Conservation (phyloP, 1,140 invertebrate species). For the Drosophila yakuba region DNA sequence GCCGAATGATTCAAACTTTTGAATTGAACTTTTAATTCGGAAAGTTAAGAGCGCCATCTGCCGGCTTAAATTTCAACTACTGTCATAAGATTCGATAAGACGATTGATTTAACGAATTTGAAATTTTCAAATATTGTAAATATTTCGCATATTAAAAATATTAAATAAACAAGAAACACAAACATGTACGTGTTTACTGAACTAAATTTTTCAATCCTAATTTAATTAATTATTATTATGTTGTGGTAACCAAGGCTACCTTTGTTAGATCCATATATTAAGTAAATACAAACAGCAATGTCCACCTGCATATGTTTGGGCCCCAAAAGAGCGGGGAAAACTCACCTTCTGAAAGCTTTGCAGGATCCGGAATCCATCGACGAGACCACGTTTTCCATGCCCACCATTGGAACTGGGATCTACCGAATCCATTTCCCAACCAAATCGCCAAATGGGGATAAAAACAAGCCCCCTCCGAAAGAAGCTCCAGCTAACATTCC, state of each 20-base stretch:
- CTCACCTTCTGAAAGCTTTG: conserved; percentile 90
- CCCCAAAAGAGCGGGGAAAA: conserved; percentile 92
- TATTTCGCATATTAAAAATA: too few relatives aligned
- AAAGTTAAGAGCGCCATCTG: background rate
- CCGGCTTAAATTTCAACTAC: background rate
- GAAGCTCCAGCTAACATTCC: conserved; percentile 21
- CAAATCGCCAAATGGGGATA: conserved; percentile 78
- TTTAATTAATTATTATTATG: background rate
- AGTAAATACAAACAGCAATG: background rate
- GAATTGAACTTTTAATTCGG: too few relatives aligned
- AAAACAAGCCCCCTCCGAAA: conserved; percentile 64
- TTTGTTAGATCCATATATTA: conserved; percentile 56
- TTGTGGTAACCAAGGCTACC: conserved; percentile 29
- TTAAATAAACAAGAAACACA: background rate
- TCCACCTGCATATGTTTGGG: conserved; percentile 90
- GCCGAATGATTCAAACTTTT: too few relatives aligned
- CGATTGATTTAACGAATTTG: background rate
- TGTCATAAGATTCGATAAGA: background rate
- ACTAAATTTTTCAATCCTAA: background rate
- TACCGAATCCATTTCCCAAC: conserved; percentile 87
- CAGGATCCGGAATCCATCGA: conserved; percentile 89
- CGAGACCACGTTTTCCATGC: conserved; percentile 89
- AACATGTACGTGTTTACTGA: background rate
- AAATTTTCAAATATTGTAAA: too few relatives aligned
- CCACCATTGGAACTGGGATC: conserved; percentile 92